Percentiles rank a stretch among this genome's conserved stretches.
Conservation (phyloP, 2,113 vertebrate genomes). For the Nesoenas mayeri region DNA sequence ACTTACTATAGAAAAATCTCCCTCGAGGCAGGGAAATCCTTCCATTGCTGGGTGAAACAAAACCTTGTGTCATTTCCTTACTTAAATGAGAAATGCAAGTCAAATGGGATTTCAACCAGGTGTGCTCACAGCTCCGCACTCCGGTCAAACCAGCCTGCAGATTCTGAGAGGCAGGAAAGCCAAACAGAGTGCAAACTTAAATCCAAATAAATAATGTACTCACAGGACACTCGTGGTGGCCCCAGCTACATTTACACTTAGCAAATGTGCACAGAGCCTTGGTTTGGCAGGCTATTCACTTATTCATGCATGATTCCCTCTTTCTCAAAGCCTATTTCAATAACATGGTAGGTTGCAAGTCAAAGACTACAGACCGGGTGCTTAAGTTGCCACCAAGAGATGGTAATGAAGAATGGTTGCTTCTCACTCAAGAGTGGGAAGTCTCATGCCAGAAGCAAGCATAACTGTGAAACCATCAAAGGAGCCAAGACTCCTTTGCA, state of each 20-base stretch:
- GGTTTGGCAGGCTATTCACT: not conserved
- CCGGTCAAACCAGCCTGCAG: not conserved
- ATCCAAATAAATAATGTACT: not conserved
- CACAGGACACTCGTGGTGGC: not conserved
- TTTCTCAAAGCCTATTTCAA: not conserved
- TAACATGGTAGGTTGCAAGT: not conserved
- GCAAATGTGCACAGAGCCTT: not conserved
- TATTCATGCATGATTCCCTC: not conserved
- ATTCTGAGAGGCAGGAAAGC: not conserved
- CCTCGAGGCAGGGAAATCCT: not conserved
- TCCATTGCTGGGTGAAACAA: not conserved
- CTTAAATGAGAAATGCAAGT: not conserved
- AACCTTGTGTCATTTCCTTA: not conserved
- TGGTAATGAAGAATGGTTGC: not conserved
- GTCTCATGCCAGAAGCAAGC: not conserved
- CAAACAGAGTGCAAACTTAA: not conserved
- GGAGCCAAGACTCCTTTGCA: not conserved
- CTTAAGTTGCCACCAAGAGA: not conserved
- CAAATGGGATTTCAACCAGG: not conserved
- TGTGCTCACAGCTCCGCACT: not conserved
- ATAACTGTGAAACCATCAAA: not conserved
- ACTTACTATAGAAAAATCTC: not conserved
- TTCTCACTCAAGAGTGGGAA: not conserved
- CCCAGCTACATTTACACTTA: not conserved
- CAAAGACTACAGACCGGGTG: not conserved